These are phyloP conservation scores for Hydrotaea cyrtoneurina DNA, from an alignment of 2,888 invertebrate species.

Conservation along the genomic window DNA sequence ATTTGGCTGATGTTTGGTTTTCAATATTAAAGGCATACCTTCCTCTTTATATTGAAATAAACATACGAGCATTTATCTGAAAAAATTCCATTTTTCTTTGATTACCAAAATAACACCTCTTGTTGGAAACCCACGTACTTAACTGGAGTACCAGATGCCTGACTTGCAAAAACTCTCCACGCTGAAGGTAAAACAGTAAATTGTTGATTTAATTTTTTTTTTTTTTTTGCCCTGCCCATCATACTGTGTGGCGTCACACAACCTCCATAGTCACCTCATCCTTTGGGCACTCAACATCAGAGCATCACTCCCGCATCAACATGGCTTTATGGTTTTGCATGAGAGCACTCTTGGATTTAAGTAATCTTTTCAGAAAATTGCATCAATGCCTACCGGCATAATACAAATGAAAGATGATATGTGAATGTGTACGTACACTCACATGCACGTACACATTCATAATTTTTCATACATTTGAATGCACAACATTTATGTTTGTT, in stretches of 20 bases:
- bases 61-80: too few species aligned
- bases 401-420: constrained; percentile 44
- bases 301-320: background rate
- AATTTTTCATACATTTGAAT: background rate
- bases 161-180: too few species aligned
- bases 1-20: too few species aligned
- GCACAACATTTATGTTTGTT: constrained; percentile 3
- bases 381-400: constrained; percentile 61
- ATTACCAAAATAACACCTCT: too few species aligned
- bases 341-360: constrained; percentile 40
- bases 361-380: constrained; percentile 57
- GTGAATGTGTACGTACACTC: background rate
- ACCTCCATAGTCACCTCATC: background rate
- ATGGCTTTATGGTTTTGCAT: constrained; percentile 29
- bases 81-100: too few species aligned
- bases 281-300: background rate
- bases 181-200: too few species aligned
- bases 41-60: too few species aligned
- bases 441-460: background rate
- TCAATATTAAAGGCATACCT: too few species aligned
- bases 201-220: too few species aligned
- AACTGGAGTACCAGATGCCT: too few species aligned
- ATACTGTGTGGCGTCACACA: background rate
- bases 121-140: too few species aligned
- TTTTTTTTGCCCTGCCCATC: background rate